Percentiles rank a stretch among this genome's conserved stretches.
phyloP scores from a whole-genome alignment of 2,888 invertebrate species.

The Parapristionchus giblindavisi region DNA sequence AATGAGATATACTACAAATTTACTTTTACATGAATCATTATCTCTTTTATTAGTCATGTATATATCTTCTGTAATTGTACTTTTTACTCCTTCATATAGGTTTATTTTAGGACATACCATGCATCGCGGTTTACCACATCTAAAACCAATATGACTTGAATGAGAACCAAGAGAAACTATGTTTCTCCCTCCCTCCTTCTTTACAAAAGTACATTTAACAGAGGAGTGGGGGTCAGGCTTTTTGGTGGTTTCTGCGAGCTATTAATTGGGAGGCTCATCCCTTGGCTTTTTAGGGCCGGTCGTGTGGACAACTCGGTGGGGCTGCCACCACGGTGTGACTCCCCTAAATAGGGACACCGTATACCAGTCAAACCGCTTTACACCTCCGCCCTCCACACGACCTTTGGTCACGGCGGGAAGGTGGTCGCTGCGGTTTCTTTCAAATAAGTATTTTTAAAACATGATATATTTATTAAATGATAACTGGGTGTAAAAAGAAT shows the following conservation, averaged over 20 bases:
- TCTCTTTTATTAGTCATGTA: conserved; percentile 3
- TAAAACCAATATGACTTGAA: background rate
- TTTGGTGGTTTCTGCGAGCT: conserved; percentile 13
- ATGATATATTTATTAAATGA: too few relatives aligned
- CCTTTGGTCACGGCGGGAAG: too few relatives aligned
- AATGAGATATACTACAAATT: conserved; percentile 3
- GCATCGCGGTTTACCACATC: background rate
- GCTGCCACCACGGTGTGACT: background rate
- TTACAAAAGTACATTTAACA: background rate
- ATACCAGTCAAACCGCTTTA: too few relatives aligned
- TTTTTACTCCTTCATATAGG: background rate
- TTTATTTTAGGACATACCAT: background rate
- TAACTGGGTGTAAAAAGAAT: too few relatives aligned
- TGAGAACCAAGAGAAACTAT: background rate
- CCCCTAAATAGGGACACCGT: background rate
- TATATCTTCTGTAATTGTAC: background rate
- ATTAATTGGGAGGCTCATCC: conserved; percentile 15
- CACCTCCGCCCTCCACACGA: too few relatives aligned
- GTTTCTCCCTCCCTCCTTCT: background rate
- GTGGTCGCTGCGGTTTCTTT: too few relatives aligned
- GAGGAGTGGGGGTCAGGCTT: background rate
- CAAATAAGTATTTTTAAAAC: too few relatives aligned
- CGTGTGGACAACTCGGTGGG: background rate
- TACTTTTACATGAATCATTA: background rate
- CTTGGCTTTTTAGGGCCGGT: background rate